Conservation (phyloP, 2,113 vertebrate genomes). For the Xiphias gladius region DNA sequence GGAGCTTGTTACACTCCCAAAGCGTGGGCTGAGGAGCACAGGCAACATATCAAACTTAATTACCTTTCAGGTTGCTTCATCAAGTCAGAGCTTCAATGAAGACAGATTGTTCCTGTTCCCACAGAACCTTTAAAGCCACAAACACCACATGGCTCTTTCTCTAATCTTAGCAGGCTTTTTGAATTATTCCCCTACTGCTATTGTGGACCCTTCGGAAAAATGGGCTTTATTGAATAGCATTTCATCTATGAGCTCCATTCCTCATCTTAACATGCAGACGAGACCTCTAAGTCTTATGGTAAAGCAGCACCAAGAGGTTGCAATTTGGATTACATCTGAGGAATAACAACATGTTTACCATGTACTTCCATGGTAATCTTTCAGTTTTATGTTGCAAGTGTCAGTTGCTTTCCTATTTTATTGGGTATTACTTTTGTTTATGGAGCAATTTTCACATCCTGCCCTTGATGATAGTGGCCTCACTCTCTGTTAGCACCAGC, state of each 20-base stretch:
- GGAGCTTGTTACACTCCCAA: slow-evolving; percentile 80
- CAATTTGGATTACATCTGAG: slow-evolving; percentile 74
- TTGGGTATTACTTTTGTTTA: slow-evolving; percentile 86
- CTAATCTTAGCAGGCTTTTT: slow-evolving; percentile 63
- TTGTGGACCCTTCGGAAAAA: slow-evolving; percentile 68
- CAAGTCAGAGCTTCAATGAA: slow-evolving; percentile 82
- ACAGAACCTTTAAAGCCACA: slow-evolving; percentile 74
- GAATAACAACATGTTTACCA: slow-evolving; percentile 82
- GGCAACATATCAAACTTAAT: slow-evolving; percentile 86
- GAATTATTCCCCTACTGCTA: slow-evolving; percentile 63
- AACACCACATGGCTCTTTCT: slow-evolving; percentile 66
- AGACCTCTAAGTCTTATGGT: slow-evolving; percentile 59
- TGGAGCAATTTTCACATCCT: slow-evolving; percentile 82
- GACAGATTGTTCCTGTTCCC: slow-evolving; percentile 77
- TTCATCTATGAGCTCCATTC: slow-evolving; percentile 62
- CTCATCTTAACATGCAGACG: slow-evolving; percentile 75
- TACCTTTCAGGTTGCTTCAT: slow-evolving; percentile 85
- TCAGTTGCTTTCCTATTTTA: slow-evolving; percentile 82
- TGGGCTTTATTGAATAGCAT: slow-evolving; percentile 69
- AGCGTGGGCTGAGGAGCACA: slow-evolving; percentile 73
- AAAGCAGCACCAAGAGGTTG: slow-evolving; percentile 74
- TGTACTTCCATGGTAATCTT: slow-evolving; percentile 73
- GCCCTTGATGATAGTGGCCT: slow-evolving; percentile 80
- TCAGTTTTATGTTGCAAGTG: slow-evolving; percentile 82
- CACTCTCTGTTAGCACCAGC: slow-evolving; percentile 67